These are phyloP conservation scores for Ommatoiulus sabulosus DNA, from an alignment of 2,888 invertebrate genomes.

Conservation along the genomic window DNA sequence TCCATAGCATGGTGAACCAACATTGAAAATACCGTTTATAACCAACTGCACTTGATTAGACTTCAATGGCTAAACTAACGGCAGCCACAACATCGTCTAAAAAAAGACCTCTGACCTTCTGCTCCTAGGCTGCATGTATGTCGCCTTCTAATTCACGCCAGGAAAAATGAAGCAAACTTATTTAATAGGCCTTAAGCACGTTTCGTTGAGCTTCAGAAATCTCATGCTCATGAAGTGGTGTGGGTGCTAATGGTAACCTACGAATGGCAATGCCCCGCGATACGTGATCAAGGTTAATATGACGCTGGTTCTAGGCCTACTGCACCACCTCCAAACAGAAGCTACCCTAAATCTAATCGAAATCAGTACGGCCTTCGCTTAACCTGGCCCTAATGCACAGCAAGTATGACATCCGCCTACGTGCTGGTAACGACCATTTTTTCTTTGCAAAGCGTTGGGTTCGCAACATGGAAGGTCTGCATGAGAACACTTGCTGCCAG, in stretches of 20 bases:
- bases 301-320: background rate
- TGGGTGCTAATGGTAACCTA: conserved; percentile 4
- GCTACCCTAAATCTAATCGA: conserved; percentile 20
- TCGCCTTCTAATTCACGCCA: conserved; percentile 32
- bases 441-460: background rate
- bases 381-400: background rate
- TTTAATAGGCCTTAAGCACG: conserved; percentile 16
- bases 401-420: background rate
- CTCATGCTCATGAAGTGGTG: background rate
- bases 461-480: background rate
- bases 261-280: background rate
- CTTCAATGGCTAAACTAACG: background rate
- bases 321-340: background rate
- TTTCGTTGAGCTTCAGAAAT: background rate
- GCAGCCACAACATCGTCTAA: background rate
- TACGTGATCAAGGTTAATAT: conserved; percentile 34
- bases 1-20: background rate
- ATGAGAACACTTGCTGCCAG: background rate
- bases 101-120: background rate
- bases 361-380: conserved; percentile 21
- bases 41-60: background rate
- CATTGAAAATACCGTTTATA: background rate
- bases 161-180: background rate
- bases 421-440: background rate
- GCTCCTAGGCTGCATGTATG: background rate